Evolutionary conservation across 1,140 invertebrate species (phyloP).

Genomic region (Drosophila lacertosa): DNA sequence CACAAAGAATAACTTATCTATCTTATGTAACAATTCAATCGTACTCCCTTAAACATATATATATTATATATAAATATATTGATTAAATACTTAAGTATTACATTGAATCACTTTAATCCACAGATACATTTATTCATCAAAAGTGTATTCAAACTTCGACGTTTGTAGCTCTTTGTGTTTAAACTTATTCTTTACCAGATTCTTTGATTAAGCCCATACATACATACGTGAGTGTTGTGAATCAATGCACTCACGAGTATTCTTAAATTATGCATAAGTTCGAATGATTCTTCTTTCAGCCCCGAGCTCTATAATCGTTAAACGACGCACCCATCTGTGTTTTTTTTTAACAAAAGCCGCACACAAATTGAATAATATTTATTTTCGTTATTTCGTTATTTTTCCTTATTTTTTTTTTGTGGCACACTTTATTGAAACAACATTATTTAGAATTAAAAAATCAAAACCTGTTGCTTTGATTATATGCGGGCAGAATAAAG

Average conservation of each 20-base stretch:
- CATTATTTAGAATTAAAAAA: constrained; percentile 14
- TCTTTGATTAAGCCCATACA: constrained; percentile 10
- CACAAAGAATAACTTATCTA: too few species aligned
- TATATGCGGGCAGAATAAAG: neutral
- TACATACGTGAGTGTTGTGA: constrained; percentile 15
- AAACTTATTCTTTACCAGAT: constrained; percentile 9
- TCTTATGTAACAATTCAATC: too few species aligned
- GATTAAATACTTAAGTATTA: too few species aligned
- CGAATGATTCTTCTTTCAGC: constrained; percentile 2
- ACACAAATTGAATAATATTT: constrained; percentile 17
- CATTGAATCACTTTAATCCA: too few species aligned
- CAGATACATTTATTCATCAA: neutral
- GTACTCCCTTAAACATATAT: too few species aligned
- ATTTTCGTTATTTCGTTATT: neutral
- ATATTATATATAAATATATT: too few species aligned
- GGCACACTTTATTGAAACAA: constrained; percentile 11
- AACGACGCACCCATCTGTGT: constrained; percentile 20
- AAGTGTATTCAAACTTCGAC: neutral
- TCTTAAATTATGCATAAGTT: constrained; percentile 12
- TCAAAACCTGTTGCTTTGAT: constrained; percentile 12
- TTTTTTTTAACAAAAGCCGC: constrained; percentile 18
- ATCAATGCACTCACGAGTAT: constrained; percentile 32
- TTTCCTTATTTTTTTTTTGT: too few species aligned
- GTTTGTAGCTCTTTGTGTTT: neutral
- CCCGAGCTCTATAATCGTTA: constrained; percentile 1